Conservation (phyloP, 2,797 vertebrate species). For the Scomberomorus guttatus region DNA sequence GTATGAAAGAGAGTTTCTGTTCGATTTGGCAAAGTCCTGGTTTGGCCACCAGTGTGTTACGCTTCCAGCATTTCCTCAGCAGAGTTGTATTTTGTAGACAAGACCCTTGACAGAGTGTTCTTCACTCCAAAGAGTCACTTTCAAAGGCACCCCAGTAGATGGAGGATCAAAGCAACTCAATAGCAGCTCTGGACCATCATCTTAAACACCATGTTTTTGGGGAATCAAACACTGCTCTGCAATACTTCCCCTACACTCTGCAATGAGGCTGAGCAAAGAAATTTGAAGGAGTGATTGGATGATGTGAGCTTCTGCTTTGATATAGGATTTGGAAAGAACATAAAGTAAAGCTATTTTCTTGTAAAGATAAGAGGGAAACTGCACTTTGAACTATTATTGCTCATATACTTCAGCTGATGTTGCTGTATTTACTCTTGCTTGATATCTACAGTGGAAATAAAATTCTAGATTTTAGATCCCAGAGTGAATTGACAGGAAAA, state of each 20-base stretch:
- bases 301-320: slow-evolving; percentile 46
- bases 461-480: slow-evolving; percentile 26
- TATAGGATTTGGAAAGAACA: slow-evolving; percentile 49
- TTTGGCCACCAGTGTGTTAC: slow-evolving; percentile 24
- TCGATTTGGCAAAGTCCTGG: slow-evolving; percentile 14
- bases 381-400: slow-evolving; percentile 44
- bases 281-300: slow-evolving; percentile 31
- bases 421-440: slow-evolving; percentile 34
- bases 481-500: slow-evolving; percentile 36
- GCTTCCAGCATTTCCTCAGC: slow-evolving; percentile 46
- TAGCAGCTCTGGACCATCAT: slow-evolving; percentile 50
- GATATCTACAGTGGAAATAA: slow-evolving; percentile 36
- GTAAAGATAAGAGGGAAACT: slow-evolving; percentile 32
- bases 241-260: slow-evolving; percentile 37
- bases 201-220: slow-evolving; percentile 49
- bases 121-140: slow-evolving; percentile 61
- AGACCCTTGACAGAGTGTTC: slow-evolving; percentile 38
- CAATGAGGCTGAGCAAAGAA: slow-evolving; percentile 27
- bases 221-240: slow-evolving; percentile 56
- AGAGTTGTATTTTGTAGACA: slow-evolving; percentile 42
- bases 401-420: slow-evolving; percentile 24
- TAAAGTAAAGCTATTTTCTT: slow-evolving; percentile 41
- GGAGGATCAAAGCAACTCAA: slow-evolving; percentile 75
- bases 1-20: slow-evolving; percentile 36
- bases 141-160: slow-evolving; percentile 72